Evolutionary conservation across 1,140 invertebrate species (phyloP).

Genomic region (Prorops nasuta): DNA sequence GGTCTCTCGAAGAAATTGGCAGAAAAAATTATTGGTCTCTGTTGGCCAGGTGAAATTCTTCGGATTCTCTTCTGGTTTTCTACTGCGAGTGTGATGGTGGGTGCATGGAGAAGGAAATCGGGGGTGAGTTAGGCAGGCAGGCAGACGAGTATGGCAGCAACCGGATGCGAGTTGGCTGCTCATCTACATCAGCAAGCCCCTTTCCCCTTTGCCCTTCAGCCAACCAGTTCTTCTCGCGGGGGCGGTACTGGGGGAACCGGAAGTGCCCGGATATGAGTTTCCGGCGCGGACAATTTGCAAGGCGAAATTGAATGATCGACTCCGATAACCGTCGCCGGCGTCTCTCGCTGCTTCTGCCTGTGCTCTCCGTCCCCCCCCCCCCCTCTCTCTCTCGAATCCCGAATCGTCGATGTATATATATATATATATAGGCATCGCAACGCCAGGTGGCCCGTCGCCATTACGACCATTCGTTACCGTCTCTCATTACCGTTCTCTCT

Average conservation of each 20-base stretch:
- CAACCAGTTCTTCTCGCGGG: background rate
- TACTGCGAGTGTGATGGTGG: too few relatives aligned
- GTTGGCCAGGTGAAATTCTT: too few relatives aligned
- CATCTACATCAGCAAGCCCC: constrained; percentile 31
- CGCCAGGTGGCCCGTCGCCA: constrained; percentile 27
- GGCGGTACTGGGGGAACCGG: constrained; percentile 42
- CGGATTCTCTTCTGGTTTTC: too few relatives aligned
- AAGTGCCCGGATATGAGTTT: constrained; percentile 58
- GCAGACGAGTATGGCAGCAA: constrained; percentile 11
- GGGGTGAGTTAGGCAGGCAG: too few relatives aligned
- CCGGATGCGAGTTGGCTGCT: constrained; percentile 47
- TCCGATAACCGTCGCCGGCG: constrained; percentile 41
- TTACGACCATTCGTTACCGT: constrained; percentile 34
- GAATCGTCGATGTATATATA: too few relatives aligned
- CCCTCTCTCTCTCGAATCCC: constrained; percentile 1
- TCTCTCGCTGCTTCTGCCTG: constrained; percentile 18
- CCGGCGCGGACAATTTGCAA: constrained; percentile 56
- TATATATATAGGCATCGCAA: too few relatives aligned
- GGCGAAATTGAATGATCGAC: constrained; percentile 55
- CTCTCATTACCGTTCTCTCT: constrained; percentile 14
- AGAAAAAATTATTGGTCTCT: too few relatives aligned
- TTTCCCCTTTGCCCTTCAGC: background rate
- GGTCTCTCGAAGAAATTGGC: too few relatives aligned
- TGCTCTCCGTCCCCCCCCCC: background rate
- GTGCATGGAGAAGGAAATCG: too few relatives aligned